Evolutionary conservation across 2,113 vertebrate species (phyloP), one percentile per base, ranked within the genome.

Genomic region (Percina caprodes): DNA sequence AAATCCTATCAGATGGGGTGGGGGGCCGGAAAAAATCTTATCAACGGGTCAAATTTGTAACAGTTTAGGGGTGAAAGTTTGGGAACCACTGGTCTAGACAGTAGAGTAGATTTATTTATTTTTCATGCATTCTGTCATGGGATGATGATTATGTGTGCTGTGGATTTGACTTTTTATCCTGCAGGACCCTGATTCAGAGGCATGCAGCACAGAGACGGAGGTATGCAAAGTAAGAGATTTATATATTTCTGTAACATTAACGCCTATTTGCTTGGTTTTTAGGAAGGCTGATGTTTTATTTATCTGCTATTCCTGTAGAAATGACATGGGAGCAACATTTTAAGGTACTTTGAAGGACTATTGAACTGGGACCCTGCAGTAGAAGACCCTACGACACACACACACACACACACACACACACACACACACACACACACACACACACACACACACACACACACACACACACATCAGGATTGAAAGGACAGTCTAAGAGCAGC

Each of bases 141-240:
- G 21, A 65, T 23, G 4, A 16, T 23, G 18, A 10, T 39, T 11
- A 58, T 72, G 0, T 55, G 39, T 42, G 12, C 13, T 71, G 10
- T 83, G 39, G 39, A 12, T 67, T 77, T 86, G 23, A 59, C 48
- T 75, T 71, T 62, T 60, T 65, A 5, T 76, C 46, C 79, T 46
- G 9, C 77, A 95, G 94, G 90, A 93, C n/a, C 84, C 60, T 1
- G 90, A 87, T 19, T 92, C 89, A 70, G 91, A 92, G 16, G 79
- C n/a, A 8, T 81, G 84, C 9, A 91, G 68, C 61, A 79, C 61
- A 74, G 91, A 86, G 63, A 86, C 49, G 0, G 69, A 75, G 0
- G 13, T 15, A 68, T 45, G 73, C 19, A 77, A 74, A 60, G 84
- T 86, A 82, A 89, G 79, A 2, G 0, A 3, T 60, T 61, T 3